phyloP scores from a whole-genome alignment of 1,140 invertebrate species.

The Chelonus insularis region DNA sequence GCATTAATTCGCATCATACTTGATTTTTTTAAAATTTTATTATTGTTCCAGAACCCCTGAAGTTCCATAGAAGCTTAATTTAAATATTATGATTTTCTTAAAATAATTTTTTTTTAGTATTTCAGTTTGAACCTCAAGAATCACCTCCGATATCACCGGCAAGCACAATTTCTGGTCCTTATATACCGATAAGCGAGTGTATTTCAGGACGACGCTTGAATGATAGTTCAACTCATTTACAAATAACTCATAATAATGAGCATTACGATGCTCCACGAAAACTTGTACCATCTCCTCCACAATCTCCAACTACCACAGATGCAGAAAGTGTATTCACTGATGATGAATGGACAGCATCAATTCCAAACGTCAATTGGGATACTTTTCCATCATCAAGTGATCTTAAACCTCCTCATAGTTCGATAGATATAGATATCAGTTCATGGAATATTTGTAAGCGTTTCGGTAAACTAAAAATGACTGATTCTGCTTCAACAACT shows the following conservation, averaged over 20 bases:
- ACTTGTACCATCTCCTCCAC: slow-evolving; percentile 51
- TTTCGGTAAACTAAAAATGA: slow-evolving; percentile 62
- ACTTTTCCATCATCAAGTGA: slow-evolving; percentile 59
- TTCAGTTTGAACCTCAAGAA: slow-evolving; percentile 58
- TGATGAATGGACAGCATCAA: slow-evolving; percentile 46
- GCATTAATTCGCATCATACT: too few relatives aligned
- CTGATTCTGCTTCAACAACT: slow-evolving; percentile 42
- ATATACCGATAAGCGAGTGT: slow-evolving; percentile 86
- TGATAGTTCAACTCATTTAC: slow-evolving; percentile 51
- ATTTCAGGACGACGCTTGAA: slow-evolving; percentile 75
- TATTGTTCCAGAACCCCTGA: too few relatives aligned
- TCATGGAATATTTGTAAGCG: slow-evolving; percentile 64
- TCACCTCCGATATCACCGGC: slow-evolving; percentile 65
- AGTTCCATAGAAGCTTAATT: too few relatives aligned
- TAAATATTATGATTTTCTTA: neutral
- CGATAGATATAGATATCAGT: slow-evolving; percentile 63
- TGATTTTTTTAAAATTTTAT: too few relatives aligned
- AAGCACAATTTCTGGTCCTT: slow-evolving; percentile 69
- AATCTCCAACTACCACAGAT: slow-evolving; percentile 56
- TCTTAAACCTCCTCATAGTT: slow-evolving; percentile 59
- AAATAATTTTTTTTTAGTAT: slow-evolving; percentile 43
- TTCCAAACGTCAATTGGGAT: slow-evolving; percentile 62
- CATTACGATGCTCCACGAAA: slow-evolving; percentile 55
- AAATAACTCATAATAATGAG: slow-evolving; percentile 47
- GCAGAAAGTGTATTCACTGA: slow-evolving; percentile 57